phyloP scores from a whole-genome alignment of 2,113 vertebrate species.

The Mixornis gularis region DNA sequence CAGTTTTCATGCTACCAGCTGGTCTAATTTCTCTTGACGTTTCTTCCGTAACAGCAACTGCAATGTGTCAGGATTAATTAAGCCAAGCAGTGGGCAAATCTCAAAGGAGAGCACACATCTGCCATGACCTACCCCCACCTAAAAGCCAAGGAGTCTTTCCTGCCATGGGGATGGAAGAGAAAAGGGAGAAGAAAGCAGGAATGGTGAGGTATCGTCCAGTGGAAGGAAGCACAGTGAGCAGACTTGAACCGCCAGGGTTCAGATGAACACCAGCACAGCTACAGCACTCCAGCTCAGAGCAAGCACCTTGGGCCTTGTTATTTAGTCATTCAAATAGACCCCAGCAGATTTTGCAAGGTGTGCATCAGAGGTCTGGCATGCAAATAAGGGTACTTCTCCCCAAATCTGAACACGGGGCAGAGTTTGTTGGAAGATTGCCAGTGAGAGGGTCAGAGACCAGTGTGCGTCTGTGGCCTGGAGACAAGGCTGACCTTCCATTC shows the following conservation, averaged over 20 bases:
- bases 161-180: neutral
- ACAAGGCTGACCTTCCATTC: neutral
- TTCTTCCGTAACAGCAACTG: constrained; percentile 46
- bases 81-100: constrained; percentile 17
- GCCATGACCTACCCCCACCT: neutral
- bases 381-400: neutral
- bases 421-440: neutral
- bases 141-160: constrained; percentile 5
- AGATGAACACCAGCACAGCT: neutral
- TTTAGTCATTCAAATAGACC: neutral
- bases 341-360: neutral
- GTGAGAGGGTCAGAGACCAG: neutral
- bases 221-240: neutral
- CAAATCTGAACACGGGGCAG: neutral
- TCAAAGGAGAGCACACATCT: constrained; percentile 50
- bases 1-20: neutral
- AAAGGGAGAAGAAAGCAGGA: neutral
- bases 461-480: neutral
- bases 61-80: constrained; percentile 51
- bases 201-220: neutral
- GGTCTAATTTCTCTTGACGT: constrained; percentile 57
- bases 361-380: neutral
- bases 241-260: neutral
- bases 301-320: neutral
- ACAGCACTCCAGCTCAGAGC: neutral